phyloP scores from a whole-genome alignment of 2,113 vertebrate genomes.

The Coptodon bakossiorum region DNA sequence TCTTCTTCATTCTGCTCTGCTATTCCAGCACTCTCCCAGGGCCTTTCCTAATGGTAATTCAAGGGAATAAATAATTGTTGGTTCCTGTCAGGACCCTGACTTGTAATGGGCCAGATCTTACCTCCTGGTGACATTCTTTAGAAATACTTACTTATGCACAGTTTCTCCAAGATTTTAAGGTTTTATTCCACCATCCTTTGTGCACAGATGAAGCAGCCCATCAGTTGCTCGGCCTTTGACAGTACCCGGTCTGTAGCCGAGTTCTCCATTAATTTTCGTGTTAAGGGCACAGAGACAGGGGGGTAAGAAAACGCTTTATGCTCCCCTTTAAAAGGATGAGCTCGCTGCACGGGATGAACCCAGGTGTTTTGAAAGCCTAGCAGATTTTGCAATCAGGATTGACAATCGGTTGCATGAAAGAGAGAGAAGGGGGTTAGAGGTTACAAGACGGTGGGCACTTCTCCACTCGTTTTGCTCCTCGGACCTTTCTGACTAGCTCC shows the following conservation, averaged over 20 bases:
- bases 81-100: neutral
- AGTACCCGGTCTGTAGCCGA: neutral
- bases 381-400: neutral
- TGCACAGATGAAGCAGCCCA: neutral
- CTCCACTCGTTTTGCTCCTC: neutral
- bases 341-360: neutral
- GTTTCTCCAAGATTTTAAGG: neutral
- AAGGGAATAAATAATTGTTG: neutral
- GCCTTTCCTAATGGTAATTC: accelerated
- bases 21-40: neutral
- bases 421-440: neutral
- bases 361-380: neutral
- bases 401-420: neutral
- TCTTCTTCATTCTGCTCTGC: accelerated
- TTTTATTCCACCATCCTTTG: neutral
- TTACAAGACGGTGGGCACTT: neutral
- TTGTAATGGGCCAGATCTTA: neutral
- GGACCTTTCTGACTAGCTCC: neutral
- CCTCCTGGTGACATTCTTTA: neutral
- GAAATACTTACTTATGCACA: neutral
- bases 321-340: neutral
- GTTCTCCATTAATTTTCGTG: neutral
- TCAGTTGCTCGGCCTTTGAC: accelerated
- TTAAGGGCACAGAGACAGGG: neutral
- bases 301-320: neutral